These are phyloP conservation scores for Eulemur macaco DNA, from an alignment of 2,113 vertebrate genomes.

Conservation along the genomic window DNA sequence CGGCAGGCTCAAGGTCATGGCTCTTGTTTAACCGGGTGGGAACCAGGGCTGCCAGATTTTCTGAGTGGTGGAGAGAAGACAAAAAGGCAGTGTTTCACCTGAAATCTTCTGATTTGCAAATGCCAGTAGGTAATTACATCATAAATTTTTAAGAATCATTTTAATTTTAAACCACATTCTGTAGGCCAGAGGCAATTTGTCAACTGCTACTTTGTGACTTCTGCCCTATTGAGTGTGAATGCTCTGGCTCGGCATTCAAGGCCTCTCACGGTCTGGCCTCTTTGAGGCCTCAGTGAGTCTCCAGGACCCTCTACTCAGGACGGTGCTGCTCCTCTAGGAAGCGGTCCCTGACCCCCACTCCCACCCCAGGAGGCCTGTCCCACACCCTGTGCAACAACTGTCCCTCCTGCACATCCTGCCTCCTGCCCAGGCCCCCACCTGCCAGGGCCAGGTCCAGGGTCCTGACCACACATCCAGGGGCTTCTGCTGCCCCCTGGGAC, in stretches of 20 bases:
- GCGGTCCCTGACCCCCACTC: no score
- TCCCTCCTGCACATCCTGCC: not conserved
- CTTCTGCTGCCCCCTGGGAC: not conserved
- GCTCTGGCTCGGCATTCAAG: not conserved
- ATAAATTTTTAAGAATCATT: not conserved
- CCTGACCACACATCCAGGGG: not conserved
- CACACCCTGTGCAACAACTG: not conserved
- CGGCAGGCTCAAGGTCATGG: not conserved
- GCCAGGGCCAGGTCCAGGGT: not conserved
- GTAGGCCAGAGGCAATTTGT: not conserved
- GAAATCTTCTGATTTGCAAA: not conserved
- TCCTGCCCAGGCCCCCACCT: not conserved
- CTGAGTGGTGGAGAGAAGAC: not conserved
- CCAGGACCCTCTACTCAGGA: not conserved
- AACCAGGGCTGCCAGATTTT: not conserved
- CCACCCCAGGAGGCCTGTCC: no score
- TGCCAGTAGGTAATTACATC: not conserved
- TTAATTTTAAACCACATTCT: not conserved
- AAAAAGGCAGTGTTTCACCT: not conserved
- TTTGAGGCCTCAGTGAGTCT: not conserved
- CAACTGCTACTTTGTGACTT: not conserved
- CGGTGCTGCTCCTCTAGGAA: not conserved
- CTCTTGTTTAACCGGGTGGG: not conserved
- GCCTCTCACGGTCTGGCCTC: not conserved
- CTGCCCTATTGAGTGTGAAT: not conserved